phyloP scores from a whole-genome alignment of 2,113 vertebrate genomes.

The Bombycilla garrulus region DNA sequence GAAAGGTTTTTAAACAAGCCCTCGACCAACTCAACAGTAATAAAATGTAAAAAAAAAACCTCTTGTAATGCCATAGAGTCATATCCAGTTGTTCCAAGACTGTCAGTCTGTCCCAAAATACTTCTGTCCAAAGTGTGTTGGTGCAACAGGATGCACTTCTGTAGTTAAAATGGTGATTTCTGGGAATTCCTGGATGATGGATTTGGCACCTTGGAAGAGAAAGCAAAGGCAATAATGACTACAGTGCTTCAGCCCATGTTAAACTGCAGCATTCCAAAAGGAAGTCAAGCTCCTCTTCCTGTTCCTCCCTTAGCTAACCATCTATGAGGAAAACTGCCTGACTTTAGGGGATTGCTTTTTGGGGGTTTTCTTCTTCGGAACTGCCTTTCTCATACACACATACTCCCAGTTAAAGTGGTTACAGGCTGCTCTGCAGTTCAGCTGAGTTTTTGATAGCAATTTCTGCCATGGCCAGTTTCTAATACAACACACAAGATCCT shows the following conservation, averaged over 20 bases:
- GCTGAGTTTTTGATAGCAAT: accelerated
- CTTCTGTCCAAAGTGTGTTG: slow-evolving; percentile 96
- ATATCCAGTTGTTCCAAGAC: slow-evolving; percentile 2
- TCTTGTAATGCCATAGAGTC: background rate
- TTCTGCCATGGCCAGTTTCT: background rate
- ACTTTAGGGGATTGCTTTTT: background rate
- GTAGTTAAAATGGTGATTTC: slow-evolving; percentile 97
- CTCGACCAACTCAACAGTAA: background rate
- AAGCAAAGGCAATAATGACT: background rate
- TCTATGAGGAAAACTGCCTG: background rate
- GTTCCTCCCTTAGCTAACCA: background rate
- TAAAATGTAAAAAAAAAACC: slow-evolving; percentile 55
- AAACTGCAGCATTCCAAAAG: background rate
- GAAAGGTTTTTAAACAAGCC: slow-evolving; percentile 18
- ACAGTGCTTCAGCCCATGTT: background rate
- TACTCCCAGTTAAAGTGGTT: background rate
- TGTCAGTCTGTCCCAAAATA: slow-evolving; percentile 94
- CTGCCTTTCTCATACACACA: background rate
- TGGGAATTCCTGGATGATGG: slow-evolving; percentile 96
- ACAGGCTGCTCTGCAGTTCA: background rate
- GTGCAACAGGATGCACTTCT: slow-evolving; percentile 93
- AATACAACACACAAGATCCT: background rate
- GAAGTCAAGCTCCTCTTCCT: background rate
- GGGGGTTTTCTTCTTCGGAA: background rate
- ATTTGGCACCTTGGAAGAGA: slow-evolving; percentile 86